Conservation (phyloP, 2,888 invertebrate genomes). For the Cloeon dipterum region DNA sequence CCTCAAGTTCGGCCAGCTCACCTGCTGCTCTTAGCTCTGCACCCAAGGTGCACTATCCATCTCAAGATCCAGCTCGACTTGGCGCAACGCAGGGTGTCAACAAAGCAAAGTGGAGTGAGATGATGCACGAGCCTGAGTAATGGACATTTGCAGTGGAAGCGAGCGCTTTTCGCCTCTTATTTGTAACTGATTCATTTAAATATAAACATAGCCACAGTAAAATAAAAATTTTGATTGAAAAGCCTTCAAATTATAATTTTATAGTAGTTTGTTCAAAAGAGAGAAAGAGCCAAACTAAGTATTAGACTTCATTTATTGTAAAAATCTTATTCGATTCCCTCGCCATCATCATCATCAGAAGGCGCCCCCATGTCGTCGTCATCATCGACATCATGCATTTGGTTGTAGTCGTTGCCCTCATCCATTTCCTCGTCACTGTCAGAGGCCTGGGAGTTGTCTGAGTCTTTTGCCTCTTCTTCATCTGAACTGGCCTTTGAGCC, state of each 20-base stretch:
- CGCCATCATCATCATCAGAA: background rate
- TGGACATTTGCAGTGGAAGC: background rate
- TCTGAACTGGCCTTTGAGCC: too few species aligned
- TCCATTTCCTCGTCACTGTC: background rate
- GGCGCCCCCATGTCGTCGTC: background rate
- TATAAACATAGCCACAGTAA: too few species aligned
- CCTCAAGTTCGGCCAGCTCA: slow-evolving; percentile 10
- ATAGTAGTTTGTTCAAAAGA: too few species aligned
- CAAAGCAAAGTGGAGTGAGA: slow-evolving; percentile 6
- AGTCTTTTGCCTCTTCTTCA: background rate
- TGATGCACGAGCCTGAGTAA: background rate
- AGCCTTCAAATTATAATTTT: too few species aligned
- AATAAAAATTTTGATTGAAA: too few species aligned
- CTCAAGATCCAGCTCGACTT: slow-evolving; percentile 86
- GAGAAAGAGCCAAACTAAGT: too few species aligned
- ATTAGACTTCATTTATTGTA: too few species aligned
- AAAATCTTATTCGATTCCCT: too few species aligned
- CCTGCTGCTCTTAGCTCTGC: slow-evolving; percentile 7
- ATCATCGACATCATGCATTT: background rate
- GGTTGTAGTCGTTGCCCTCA: background rate
- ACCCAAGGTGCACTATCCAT: slow-evolving; percentile 69
- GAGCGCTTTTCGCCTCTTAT: too few species aligned
- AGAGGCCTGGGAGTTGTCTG: background rate
- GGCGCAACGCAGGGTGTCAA: slow-evolving; percentile 33
- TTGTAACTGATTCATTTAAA: too few species aligned